phyloP scores from a whole-genome alignment of 2,113 vertebrate species.

The Morone saxatilis region DNA sequence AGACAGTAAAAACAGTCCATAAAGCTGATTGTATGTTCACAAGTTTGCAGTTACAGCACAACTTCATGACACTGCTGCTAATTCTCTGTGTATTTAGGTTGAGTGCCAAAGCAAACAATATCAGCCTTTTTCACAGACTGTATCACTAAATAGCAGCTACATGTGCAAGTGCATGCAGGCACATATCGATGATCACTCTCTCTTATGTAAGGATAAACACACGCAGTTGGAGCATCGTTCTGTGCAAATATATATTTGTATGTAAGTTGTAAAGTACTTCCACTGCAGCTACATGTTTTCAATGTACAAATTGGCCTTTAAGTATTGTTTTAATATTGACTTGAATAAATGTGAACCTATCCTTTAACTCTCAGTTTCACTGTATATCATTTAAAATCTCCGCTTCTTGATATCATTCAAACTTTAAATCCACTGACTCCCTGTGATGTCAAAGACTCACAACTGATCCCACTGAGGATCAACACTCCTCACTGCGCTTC shows the following conservation, averaged over 20 bases:
- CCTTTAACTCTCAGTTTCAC: background rate
- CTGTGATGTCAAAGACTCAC: background rate
- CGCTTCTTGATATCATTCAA: background rate
- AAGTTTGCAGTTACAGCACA: conserved; percentile 25
- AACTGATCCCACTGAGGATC: background rate
- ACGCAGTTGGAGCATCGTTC: no score
- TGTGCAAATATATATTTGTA: no score
- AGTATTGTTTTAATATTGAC: no score
- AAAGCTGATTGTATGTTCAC: conserved; percentile 10
- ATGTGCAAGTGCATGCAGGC: conserved; percentile 24
- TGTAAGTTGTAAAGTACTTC: no score
- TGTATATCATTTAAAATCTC: background rate
- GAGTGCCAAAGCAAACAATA: conserved; percentile 44
- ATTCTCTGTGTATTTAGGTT: conserved; percentile 29
- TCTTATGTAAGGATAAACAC: background rate
- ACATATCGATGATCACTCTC: background rate
- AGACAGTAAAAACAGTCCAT: conserved; percentile 26
- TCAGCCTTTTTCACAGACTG: background rate
- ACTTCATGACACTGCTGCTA: conserved; percentile 23
- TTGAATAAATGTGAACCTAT: no score
- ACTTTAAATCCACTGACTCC: background rate
- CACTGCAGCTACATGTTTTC: no score
- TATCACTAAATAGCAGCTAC: conserved; percentile 1
- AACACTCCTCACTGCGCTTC: background rate
- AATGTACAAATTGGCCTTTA: no score